Conservation (phyloP, 1,140 invertebrate genomes). For the Ips nitidus region DNA sequence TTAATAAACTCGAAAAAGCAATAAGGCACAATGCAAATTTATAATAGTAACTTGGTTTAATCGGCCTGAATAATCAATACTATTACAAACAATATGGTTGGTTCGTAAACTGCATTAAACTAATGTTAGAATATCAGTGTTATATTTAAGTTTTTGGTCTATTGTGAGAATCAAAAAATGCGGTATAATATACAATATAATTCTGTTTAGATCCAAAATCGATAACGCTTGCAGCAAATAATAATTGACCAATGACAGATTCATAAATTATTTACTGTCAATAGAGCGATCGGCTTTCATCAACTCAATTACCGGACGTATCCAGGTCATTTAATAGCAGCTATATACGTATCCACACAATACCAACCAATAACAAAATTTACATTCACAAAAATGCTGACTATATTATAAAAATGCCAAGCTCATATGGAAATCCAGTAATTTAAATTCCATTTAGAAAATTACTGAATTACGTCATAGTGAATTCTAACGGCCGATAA, state of each 20-base stretch:
- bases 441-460: conserved; percentile 2
- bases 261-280: conserved; percentile 5
- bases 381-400: not conserved
- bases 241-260: conserved; percentile 3
- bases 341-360: not conserved
- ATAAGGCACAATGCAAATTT: too few relatives aligned
- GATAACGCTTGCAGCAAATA: not conserved
- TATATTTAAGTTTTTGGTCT: too few relatives aligned
- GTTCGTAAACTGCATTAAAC: too few relatives aligned
- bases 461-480: not conserved
- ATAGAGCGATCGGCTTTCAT: conserved; percentile 1
- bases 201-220: not conserved
- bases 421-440: not conserved
- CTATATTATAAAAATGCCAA: not conserved
- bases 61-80: too few relatives aligned
- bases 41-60: too few relatives aligned
- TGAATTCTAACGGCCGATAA: too few relatives aligned
- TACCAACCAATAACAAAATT: not conserved
- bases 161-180: too few relatives aligned
- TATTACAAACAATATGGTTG: too few relatives aligned
- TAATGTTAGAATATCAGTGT: too few relatives aligned
- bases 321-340: not conserved
- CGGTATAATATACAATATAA: too few relatives aligned
- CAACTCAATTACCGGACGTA: conserved; percentile 2
- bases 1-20: too few relatives aligned